A percentile compares a stretch with the other conserved stretches of the same genome.
These are phyloP conservation scores for Perithous albicinctus DNA, from an alignment of 2,888 invertebrate genomes.

Conservation along the genomic window DNA sequence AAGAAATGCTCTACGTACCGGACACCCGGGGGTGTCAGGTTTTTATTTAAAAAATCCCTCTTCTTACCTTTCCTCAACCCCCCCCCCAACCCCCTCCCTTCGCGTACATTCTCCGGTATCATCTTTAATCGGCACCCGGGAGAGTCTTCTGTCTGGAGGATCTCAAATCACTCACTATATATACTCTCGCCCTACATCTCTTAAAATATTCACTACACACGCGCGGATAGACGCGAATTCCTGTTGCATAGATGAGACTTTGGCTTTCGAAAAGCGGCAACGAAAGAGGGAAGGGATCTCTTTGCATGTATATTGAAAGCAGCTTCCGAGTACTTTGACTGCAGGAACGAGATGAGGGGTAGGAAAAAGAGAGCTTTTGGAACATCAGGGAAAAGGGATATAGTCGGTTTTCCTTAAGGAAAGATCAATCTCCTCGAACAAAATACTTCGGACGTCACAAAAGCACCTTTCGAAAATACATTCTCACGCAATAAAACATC, in stretches of 20 bases:
- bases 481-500: too few species aligned
- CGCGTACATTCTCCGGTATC: conserved; percentile 10
- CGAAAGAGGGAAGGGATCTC: conserved; percentile 10
- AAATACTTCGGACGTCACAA: neutral
- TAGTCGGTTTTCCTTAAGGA: neutral
- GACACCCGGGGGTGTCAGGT: conserved; percentile 17
- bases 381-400: conserved; percentile 1
- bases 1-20: conserved; percentile 23
- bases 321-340: conserved; percentile 48
- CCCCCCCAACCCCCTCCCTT: too few species aligned
- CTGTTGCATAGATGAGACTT: conserved; percentile 19
- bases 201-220: conserved; percentile 24
- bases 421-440: neutral
- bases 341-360: conserved; percentile 7
- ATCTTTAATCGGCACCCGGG: conserved; percentile 4
- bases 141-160: neutral
- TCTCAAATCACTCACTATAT: conserved; percentile 24
- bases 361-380: conserved; percentile 30
- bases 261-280: conserved; percentile 6
- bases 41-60: conserved; percentile 24
- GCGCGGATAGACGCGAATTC: conserved; percentile 32
- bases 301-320: conserved; percentile 41
- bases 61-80: too few species aligned
- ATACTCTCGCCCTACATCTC: conserved; percentile 4
- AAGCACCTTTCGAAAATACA: too few species aligned